These are phyloP conservation scores for Thermophis baileyi DNA, from an alignment of 2,113 vertebrate species.

Conservation along the genomic window DNA sequence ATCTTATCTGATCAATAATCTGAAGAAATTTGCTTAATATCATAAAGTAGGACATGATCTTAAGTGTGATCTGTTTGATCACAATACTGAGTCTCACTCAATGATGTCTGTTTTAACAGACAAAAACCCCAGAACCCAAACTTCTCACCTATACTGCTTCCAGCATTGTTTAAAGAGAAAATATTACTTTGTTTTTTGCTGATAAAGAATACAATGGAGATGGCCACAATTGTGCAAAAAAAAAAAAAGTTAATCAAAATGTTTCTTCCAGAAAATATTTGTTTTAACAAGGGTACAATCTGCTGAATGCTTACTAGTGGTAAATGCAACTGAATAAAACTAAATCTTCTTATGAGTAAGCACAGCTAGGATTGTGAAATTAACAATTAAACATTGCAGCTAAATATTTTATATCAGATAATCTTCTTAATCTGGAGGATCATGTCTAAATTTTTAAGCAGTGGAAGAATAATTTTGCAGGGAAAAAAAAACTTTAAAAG, in stretches of 20 bases:
- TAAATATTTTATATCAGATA: neutral
- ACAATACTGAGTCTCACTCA: constrained; percentile 30
- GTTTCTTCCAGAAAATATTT: neutral
- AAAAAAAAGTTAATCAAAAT: neutral
- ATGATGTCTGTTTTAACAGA: constrained; percentile 47
- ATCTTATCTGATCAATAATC: neutral
- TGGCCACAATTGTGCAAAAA: neutral
- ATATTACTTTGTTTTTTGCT: constrained; percentile 34
- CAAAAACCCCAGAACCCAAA: neutral
- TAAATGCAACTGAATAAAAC: neutral
- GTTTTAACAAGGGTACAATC: neutral
- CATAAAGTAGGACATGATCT: neutral
- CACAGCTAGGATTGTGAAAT: neutral
- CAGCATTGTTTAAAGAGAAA: constrained; percentile 36
- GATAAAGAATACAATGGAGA: neutral
- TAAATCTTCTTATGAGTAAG: neutral
- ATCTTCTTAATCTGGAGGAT: neutral
- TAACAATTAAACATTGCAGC: neutral
- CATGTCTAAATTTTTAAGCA: neutral
- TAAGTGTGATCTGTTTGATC: neutral
- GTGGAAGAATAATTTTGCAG: neutral
- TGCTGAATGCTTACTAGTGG: neutral
- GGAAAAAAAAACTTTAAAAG: neutral
- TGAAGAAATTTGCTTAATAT: neutral
- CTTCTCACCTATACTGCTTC: constrained; percentile 36